Evolutionary conservation across 2,113 vertebrate genomes (phyloP), one percentile per base, ranked within the genome.

Genomic region (Cololabis saira): DNA sequence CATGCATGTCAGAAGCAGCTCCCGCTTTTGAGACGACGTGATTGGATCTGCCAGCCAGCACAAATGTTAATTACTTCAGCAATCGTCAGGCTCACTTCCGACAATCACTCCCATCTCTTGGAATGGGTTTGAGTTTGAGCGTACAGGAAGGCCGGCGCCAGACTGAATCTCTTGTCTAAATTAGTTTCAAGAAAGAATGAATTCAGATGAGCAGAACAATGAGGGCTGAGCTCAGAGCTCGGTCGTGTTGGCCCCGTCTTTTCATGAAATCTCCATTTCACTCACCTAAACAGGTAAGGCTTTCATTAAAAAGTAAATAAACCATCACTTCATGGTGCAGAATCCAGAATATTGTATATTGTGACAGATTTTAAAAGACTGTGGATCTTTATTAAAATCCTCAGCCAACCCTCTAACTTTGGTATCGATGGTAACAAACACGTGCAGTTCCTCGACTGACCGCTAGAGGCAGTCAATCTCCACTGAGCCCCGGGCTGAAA

Each of bases 41-140:
- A 87, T 88, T 87, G 89, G 87, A 89, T 89, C 83, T 87, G 83
- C 77, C 80, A 80, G 70, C 75, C 69, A 42, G 71, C 73, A 81
- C 71, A 61, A 87, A 80, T 80, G 61, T 87, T 90, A 90, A 91
- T 91, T 88, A 89, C 87, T 78, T 87, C 77, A 12, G 69, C 82
- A 89, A 85, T 86, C 80, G 78, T 81, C 76, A 73, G 79, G 69
- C 82, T 85, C 77, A 76, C 55, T 79, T 80, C 76, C 61, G 70
- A 3, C 87, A 84, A 89, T 89, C 87, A 18, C 47, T 65, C 55
- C 68, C 74, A 82, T 87, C 83, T 74, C 61, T 47, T 47, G 67
- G 70, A 62, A 16, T 47, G 76, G 80, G 80, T 80, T n/a, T 67
- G 69, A 77, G 69, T 61, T 71, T 19, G 60, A 57, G 74, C 77